These are phyloP conservation scores for Tyrannus savana DNA, from an alignment of 2,113 vertebrate genomes.

Conservation along the genomic window DNA sequence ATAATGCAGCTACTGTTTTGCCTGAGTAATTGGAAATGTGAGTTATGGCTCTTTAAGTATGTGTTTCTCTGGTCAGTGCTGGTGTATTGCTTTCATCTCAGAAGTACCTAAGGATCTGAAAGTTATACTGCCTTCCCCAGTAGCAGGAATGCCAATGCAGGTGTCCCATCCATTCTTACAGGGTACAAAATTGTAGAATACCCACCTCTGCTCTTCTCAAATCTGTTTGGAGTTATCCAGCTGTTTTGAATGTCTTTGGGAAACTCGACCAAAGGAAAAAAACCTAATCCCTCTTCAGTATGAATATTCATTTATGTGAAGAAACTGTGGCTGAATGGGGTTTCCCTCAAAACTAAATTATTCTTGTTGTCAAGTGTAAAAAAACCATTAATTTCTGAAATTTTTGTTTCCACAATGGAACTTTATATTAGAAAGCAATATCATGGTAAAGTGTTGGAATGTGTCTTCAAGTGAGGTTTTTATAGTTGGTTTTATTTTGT, in stretches of 20 bases:
- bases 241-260: background rate
- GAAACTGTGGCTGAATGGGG: background rate
- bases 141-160: background rate
- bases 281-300: background rate
- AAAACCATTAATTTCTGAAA: background rate
- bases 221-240: background rate
- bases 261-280: background rate
- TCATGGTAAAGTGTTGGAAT: background rate
- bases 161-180: background rate
- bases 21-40: background rate
- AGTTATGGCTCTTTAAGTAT: background rate
- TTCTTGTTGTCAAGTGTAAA: background rate
- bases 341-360: background rate
- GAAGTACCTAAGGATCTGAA: background rate
- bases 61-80: background rate
- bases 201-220: background rate
- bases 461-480: accelerated
- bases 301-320: background rate
- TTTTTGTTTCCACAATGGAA: background rate
- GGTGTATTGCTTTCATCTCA: background rate
- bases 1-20: background rate
- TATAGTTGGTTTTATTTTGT: background rate
- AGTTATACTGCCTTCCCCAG: background rate
- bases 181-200: background rate
- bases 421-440: background rate